Evolutionary conservation across 2,113 vertebrate genomes (phyloP).

Genomic region (Heterochromis multidens): DNA sequence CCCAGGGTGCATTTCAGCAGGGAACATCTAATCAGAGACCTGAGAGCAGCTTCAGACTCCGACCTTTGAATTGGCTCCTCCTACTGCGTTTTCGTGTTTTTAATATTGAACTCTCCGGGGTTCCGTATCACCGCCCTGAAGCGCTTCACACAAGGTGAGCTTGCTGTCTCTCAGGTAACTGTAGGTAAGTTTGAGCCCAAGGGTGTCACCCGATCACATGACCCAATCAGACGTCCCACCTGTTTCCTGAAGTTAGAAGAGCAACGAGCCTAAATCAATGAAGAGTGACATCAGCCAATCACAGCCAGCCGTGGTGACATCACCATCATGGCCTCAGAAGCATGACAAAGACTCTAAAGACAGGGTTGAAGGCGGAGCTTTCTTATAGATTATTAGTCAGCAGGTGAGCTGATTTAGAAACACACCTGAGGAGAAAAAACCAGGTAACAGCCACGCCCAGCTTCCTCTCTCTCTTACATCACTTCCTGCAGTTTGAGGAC

Average conservation of each 20-base stretch:
- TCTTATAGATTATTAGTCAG: background rate
- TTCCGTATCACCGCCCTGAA: background rate
- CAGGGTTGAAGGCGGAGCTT: background rate
- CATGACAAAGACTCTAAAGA: background rate
- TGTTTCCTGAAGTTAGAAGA: background rate
- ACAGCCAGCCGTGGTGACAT: background rate
- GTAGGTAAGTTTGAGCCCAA: too few species aligned
- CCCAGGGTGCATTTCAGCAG: background rate
- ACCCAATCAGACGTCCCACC: background rate
- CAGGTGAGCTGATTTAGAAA: background rate
- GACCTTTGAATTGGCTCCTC: background rate
- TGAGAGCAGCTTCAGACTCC: background rate
- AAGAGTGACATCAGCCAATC: background rate
- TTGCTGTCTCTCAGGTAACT: background rate
- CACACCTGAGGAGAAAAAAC: background rate
- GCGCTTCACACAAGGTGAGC: background rate
- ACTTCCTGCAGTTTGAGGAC: conserved; percentile 14
- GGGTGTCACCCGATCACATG: background rate
- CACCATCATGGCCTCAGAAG: background rate
- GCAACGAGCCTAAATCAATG: background rate
- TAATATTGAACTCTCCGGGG: background rate
- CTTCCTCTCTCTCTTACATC: background rate
- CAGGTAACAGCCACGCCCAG: background rate
- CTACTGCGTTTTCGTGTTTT: background rate
- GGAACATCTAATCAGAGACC: background rate